Conservation (phyloP, 2,797 vertebrate species). For the Clarias platycephalus region DNA sequence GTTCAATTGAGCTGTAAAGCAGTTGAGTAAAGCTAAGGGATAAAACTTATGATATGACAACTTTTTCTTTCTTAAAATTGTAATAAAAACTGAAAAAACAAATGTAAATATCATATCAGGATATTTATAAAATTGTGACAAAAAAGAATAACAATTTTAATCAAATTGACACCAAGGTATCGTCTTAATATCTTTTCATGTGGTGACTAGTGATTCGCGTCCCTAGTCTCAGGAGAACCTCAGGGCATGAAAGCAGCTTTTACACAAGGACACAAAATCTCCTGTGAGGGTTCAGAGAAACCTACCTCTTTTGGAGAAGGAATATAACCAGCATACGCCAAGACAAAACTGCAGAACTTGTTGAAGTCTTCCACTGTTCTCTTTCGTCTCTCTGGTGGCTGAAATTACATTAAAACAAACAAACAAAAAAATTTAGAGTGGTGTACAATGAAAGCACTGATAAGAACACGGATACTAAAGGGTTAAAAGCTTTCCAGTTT, state of each 20-base stretch:
- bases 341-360: conserved; percentile 92
- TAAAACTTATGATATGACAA: no score
- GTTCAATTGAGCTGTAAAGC: no score
- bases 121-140: no score
- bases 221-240: not conserved
- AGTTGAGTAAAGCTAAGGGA: no score
- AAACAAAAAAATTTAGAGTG: not conserved
- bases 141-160: no score
- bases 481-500: not conserved
- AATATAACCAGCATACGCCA: conserved; percentile 91
- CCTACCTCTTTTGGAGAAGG: conserved; percentile 86
- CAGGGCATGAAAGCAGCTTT: not conserved
- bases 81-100: no score
- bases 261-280: not conserved
- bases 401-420: not conserved
- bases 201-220: no score
- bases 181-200: no score
- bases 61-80: no score
- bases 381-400: conserved; percentile 88
- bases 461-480: not conserved
- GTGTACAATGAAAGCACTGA: not conserved
- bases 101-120: no score
- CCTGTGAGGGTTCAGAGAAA: not conserved
- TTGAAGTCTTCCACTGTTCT: conserved; percentile 94
- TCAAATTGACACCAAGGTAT: no score